Base-by-base conservation (phyloP, 2,888 invertebrate genomes). In the Apantesis nais region DNA sequence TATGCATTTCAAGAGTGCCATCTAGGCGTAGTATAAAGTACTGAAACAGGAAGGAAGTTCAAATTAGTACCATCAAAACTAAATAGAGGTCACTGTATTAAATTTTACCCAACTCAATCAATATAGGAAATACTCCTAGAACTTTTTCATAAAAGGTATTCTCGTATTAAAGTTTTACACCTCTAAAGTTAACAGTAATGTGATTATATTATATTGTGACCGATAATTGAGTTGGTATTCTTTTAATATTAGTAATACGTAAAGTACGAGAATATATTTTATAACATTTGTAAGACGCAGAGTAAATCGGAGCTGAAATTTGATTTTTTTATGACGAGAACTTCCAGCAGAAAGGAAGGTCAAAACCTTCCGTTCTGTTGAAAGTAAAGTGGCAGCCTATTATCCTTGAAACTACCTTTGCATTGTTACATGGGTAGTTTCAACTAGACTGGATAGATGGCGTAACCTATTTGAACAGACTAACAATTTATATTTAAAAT, bases 51-150 rank as follows among this genome's bases (percentile, higher is more conserved):
- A 7, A 19, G 44, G 5, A 2, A 29, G 25, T 63, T 19, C 41
- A 63, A 63, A 41, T 63, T 19, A 19, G 44, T 63, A 31, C 63
- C 4, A 4, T 11, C 58, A 44, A 4, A 44, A 31, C 63, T 3
- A 12, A 29, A 63, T 63, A 63, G 63, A 11, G 41, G 63, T 63
- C 63, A 44, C 63, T 63, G 19, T 31, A 44, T 19, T 19, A 63
- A 19, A 39, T 11, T 44, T 19, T 1, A 22, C 3, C 29, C 63
- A 29, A 4, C 29, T 22, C 58, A 29, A 25, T 58, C 58, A 14
- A 58, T 58, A 58, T 1, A 58, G 12, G 29, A 14, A 29, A 5
- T 25, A 1, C 16, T 25, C 5, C 3, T 12, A 14, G 14, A n/a
- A n/a, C n/a, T n/a, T n/a, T n/a, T n/a, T n/a, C n/a, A n/a, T n/a